Evolutionary conservation across 2,113 vertebrate genomes (phyloP).

Genomic region (Pomatostomus ruficeps): DNA sequence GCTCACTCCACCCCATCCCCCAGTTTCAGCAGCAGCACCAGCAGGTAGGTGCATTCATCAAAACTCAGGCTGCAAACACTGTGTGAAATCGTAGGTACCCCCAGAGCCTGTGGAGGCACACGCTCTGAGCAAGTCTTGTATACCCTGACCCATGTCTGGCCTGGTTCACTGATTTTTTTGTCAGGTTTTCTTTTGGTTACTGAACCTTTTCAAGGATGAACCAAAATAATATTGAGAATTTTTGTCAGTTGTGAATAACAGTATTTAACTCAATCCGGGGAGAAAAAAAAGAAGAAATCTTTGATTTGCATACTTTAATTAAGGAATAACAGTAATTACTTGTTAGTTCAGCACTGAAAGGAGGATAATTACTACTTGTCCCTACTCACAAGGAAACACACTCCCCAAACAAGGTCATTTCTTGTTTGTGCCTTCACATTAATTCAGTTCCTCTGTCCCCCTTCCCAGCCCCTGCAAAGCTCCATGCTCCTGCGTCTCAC

Average conservation of each 20-base stretch:
- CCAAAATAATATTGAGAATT: constrained; percentile 37
- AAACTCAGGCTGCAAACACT: neutral
- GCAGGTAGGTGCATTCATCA: neutral
- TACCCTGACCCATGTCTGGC: neutral
- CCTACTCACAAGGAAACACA: constrained; percentile 34
- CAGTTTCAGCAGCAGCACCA: neutral
- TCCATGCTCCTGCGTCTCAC: constrained; percentile 17
- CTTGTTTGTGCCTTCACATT: constrained; percentile 45
- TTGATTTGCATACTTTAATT: constrained; percentile 51
- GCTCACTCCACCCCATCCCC: neutral
- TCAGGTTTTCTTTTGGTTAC: neutral
- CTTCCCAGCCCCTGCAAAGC: neutral
- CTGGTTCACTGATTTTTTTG: constrained; percentile 5
- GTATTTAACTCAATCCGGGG: constrained; percentile 11
- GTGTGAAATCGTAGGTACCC: neutral
- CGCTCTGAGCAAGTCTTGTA: neutral
- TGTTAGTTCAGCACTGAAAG: constrained; percentile 51
- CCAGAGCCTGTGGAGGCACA: neutral
- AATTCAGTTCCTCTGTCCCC: constrained; percentile 48
- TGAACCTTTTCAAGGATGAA: neutral
- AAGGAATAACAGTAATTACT: constrained; percentile 56
- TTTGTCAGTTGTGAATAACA: constrained; percentile 5
- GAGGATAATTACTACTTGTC: constrained; percentile 68
- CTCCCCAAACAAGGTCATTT: constrained; percentile 57
- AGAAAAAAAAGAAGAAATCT: neutral